phyloP scores from a whole-genome alignment of 2,888 invertebrate genomes.

The Asteroscopus sphinx region DNA sequence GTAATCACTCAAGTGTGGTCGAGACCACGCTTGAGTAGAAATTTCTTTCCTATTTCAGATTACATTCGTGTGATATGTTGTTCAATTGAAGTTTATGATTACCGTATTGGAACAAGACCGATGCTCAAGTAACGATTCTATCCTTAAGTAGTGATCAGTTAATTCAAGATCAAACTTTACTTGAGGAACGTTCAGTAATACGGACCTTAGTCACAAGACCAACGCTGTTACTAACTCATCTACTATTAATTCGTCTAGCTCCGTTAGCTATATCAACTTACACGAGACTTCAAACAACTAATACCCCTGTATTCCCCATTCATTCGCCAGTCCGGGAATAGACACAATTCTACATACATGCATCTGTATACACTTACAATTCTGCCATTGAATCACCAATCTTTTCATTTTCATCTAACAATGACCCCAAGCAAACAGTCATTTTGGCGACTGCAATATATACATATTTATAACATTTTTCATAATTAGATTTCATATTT shows the following conservation, averaged over 20 bases:
- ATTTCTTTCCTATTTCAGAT: no score
- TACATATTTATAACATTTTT: constrained; percentile 71
- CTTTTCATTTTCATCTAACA: constrained; percentile 47
- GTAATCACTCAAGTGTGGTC: no score
- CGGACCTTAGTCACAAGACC: no score
- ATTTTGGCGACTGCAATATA: constrained; percentile 59
- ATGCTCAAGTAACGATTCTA: no score
- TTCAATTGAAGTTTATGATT: no score
- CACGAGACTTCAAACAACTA: constrained; percentile 1
- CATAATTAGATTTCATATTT: constrained; percentile 88
- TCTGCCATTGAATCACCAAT: constrained; percentile 18
- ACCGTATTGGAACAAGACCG: no score
- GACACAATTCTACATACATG: constrained; percentile 1
- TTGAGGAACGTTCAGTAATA: no score
- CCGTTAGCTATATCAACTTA: background rate
- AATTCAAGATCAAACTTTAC: no score
- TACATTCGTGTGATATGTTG: no score
- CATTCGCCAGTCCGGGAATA: constrained; percentile 30
- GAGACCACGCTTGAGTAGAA: no score
- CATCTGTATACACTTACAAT: background rate
- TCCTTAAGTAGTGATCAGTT: no score
- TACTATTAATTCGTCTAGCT: background rate
- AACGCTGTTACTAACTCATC: background rate
- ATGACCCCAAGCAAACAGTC: constrained; percentile 53
- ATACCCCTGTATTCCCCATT: constrained; percentile 25